Evolutionary conservation across 2,888 invertebrate species (phyloP).

Genomic region (Carpatolechia fugitivella): DNA sequence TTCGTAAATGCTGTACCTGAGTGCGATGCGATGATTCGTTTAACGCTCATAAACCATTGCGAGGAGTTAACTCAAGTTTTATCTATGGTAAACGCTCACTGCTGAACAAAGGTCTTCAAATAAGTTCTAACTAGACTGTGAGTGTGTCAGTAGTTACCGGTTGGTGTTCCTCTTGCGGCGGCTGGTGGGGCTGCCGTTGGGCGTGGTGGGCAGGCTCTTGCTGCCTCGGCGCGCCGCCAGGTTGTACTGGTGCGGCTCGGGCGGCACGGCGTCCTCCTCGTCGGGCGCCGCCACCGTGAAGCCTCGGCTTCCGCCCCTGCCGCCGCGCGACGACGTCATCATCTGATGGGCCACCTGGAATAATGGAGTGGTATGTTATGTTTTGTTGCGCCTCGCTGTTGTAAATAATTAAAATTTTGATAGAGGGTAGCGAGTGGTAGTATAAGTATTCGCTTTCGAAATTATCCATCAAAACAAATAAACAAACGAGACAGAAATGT

Average conservation of each 20-base stretch:
- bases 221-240: constrained; percentile 80
- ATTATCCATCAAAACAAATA: too few relatives aligned
- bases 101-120: too few relatives aligned
- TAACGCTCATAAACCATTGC: too few relatives aligned
- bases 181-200: constrained; percentile 80
- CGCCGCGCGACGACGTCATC: constrained; percentile 67
- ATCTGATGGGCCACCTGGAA: constrained; percentile 77
- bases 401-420: too few relatives aligned
- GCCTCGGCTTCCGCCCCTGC: constrained; percentile 42
- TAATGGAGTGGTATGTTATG: neutral
- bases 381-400: neutral
- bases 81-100: too few relatives aligned
- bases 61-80: too few relatives aligned
- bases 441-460: too few relatives aligned
- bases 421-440: too few relatives aligned
- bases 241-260: constrained; percentile 43
- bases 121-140: too few relatives aligned
- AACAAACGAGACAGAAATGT: too few relatives aligned
- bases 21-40: too few relatives aligned
- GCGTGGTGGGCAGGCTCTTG: constrained; percentile 85
- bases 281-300: constrained; percentile 66
- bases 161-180: constrained; percentile 81
- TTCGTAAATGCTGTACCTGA: too few relatives aligned
- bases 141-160: constrained; percentile 54
- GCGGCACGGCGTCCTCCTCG: constrained; percentile 40